Conservation (phyloP, 2,888 invertebrate species). For the Thysanoteuthis rhombus region DNA sequence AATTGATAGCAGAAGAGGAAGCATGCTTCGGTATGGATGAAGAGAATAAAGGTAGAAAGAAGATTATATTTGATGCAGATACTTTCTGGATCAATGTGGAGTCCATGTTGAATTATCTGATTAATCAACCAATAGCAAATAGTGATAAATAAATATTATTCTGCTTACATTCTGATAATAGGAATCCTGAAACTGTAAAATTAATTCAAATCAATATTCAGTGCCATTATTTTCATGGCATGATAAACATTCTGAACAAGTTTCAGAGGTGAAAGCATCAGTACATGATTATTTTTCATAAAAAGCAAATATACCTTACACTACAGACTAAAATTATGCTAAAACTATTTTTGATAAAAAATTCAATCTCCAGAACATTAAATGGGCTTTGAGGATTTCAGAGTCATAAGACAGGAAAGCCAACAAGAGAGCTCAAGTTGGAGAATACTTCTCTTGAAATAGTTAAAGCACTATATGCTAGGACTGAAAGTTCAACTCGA, state of each 20-base stretch:
- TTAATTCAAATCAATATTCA: neutral
- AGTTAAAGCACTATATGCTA: neutral
- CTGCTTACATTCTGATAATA: neutral
- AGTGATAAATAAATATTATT: neutral
- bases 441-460: neutral
- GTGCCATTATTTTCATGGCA: neutral
- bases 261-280: neutral
- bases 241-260: neutral
- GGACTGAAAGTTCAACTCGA: neutral
- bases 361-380: neutral
- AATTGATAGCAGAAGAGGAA: no score
- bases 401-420: neutral
- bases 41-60: neutral
- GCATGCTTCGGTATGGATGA: no score
- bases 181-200: neutral
- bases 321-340: neutral
- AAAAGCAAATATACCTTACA: neutral
- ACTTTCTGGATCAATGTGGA: neutral
- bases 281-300: neutral
- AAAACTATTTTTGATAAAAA: neutral
- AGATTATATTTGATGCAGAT: neutral
- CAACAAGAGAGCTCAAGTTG: neutral
- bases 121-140: neutral
- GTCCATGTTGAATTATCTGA: neutral
- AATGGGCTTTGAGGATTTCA: neutral